Base-by-base conservation (phyloP, 1,140 invertebrate species). In the Drosophila auraria region DNA sequence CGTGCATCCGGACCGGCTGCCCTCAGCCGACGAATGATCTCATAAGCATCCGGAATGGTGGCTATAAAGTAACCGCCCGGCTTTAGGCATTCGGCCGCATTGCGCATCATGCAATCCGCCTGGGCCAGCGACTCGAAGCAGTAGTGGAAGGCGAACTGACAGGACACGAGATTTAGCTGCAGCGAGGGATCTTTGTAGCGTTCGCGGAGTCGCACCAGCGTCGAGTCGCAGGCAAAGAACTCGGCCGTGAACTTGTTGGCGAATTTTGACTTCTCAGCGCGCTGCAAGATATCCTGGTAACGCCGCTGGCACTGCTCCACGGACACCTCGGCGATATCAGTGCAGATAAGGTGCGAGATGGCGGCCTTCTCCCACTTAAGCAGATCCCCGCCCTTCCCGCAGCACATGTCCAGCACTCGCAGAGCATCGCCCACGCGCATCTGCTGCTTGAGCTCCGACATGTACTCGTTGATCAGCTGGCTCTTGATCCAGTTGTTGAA, bases 401-500 rank as follows among this genome's bases (percentile, higher is more conserved):
- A 97, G 78, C 96, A 96, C 94, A 97, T 95, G 87, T 97, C 96
- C 56, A 96, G 92, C 0, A 96, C 95, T 68, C 94, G 94, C 7
- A 96, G 79, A 7, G 94, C 93, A 61, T 94, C 93, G 33, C 95
- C 95, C 59, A 95, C 94, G 77, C 94, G 94, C 62, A 94, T 95
- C 40, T 93, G 93, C 71, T 95, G 93, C 78, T 95, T 95, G 2
- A 97, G 93, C 89, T 96, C 95, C 54, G 94, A 93, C 54, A 96
- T 92, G 87, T 96, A 96, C 91, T 97, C 95, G 89, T 95, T 95
- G 82, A 99, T 99, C 1, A 99, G 94, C 94, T 98, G 97, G 93
- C 97, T 94, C 94, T 99, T 99, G 9, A 99, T 96, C 99, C 99
- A 99, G 93, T 99, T 99, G 93, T 99, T 99, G 91, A 99, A 99